Evolutionary conservation across 1,140 invertebrate genomes (phyloP).

Genomic region (Magallana gigas): DNA sequence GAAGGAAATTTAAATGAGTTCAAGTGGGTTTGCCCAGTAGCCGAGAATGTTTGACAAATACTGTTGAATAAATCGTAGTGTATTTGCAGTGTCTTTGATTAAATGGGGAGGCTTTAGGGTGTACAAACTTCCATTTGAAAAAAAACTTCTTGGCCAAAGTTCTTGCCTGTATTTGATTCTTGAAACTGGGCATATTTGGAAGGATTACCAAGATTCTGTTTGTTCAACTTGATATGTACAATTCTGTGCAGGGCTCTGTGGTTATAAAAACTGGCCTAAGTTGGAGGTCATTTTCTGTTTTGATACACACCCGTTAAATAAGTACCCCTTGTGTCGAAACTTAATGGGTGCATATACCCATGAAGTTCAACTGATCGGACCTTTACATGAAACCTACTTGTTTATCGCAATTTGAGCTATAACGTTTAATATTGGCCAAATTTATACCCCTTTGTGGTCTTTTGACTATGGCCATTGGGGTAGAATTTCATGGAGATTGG

Average conservation of each 20-base stretch:
- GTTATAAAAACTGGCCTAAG: neutral
- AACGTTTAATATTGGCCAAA: conserved; percentile 17
- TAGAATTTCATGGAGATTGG: conserved; percentile 34
- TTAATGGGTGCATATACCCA: conserved; percentile 2
- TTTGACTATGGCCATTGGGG: neutral
- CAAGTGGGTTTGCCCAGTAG: neutral
- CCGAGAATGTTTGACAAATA: neutral
- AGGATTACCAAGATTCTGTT: conserved; percentile 1
- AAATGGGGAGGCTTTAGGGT: neutral
- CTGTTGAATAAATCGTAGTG: neutral
- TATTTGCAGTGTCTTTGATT: conserved; percentile 11
- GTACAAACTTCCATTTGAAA: neutral
- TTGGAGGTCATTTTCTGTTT: conserved; percentile 26
- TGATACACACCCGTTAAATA: conserved; percentile 27
- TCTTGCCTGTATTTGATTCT: conserved; percentile 29
- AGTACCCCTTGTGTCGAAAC: neutral
- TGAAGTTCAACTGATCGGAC: conserved; percentile 7
- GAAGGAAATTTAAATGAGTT: conserved; percentile 1
- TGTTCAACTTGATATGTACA: conserved; percentile 25
- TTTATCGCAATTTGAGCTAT: conserved; percentile 21
- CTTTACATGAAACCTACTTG: neutral
- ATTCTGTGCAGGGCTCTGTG: neutral
- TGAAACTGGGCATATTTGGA: conserved; percentile 10
- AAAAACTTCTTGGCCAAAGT: conserved; percentile 29
- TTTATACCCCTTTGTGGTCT: neutral